Base-by-base conservation (phyloP, 2,888 invertebrate species). In the Nomada lathburiana region DNA sequence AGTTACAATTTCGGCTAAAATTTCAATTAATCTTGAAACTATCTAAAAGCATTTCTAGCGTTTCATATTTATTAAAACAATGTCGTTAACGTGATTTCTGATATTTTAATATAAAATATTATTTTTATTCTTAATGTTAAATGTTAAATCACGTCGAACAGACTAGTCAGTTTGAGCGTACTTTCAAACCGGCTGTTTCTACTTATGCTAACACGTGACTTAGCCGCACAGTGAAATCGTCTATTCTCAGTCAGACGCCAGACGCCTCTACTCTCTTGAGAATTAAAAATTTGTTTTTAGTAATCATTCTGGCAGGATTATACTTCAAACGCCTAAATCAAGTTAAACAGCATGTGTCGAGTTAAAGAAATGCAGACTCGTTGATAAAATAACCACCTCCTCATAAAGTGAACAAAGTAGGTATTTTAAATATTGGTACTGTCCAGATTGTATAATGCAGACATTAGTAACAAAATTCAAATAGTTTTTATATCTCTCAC, bases 281-380 rank as follows among this genome's bases (percentile, higher is more conserved):
- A 67, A 74, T 26, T 47, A 76, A 86, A 86, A 77, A 86, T 86
- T 75, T 85, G 76, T 83, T 86, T 85, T 77, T 73, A 73, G 63
- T 72, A 36, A 52, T 70, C 44, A 26, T 16, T 69, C 23, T 60
- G 57, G 23, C 60, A 55, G 9, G 29, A 52, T 71, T 71, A 13
- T 26, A n/a, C 13, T 73, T 77, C 52, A 50, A 53, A 73, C 44
- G 71, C 44, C 62, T 57, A 44, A 55, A 26, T 42, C 52, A 47
- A 20, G 53, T 47, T 53, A 65, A 78, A 55, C 64, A 42, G 65
- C 78, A 55, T 26, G 53, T n/a, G 20, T 60, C 42, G 63, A n/a
- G 44, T n/a, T 44, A 50, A 69, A 69, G 2, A 57, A 74, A 82
- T 69, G 69, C 71, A 52, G 47, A 57, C 57, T 20, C 29, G 57